Percentiles rank a stretch among this genome's conserved stretches.
Evolutionary conservation across 2,888 invertebrate genomes (phyloP).

Genomic region (Corythucha ciliata): DNA sequence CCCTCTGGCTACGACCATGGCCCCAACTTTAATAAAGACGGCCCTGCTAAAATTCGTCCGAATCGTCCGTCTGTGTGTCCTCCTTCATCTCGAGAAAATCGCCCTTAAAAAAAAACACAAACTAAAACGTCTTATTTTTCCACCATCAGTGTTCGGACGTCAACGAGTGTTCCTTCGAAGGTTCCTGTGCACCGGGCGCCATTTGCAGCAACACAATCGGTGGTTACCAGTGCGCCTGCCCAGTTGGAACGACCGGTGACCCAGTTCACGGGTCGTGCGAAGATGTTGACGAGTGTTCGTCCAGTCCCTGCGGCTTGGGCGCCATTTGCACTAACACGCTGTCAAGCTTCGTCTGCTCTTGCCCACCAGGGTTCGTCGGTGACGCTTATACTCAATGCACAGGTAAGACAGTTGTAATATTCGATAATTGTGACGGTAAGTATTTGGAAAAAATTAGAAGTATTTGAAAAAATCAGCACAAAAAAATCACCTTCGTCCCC

Average conservation of each 20-base stretch:
- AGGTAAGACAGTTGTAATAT: slow-evolving; percentile 18
- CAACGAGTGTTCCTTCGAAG: slow-evolving; percentile 63
- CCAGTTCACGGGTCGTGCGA: slow-evolving; percentile 61
- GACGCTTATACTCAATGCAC: slow-evolving; percentile 51
- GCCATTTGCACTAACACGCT: slow-evolving; percentile 70
- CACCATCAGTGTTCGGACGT: slow-evolving; percentile 62
- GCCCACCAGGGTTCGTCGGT: slow-evolving; percentile 73
- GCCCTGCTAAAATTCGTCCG: no score
- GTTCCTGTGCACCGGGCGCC: slow-evolving; percentile 69
- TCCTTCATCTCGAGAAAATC: not conserved
- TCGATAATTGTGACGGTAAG: slow-evolving; percentile 15
- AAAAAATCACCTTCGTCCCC: slow-evolving; percentile 1
- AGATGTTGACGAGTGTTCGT: slow-evolving; percentile 65
- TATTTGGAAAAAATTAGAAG: no score
- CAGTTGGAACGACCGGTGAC: slow-evolving; percentile 70
- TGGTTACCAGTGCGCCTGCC: slow-evolving; percentile 74
- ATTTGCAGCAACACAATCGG: slow-evolving; percentile 71
- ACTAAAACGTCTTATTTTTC: not conserved
- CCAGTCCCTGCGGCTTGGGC: slow-evolving; percentile 60
- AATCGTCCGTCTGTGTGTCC: not conserved
- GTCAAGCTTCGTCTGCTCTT: slow-evolving; percentile 69
- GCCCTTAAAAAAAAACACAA: not conserved
- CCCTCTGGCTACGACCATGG: no score
- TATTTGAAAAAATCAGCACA: slow-evolving; percentile 20
- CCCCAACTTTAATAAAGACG: no score